A percentile compares a stretch with the other conserved stretches of the same genome.
These are phyloP conservation scores for Artibeus lituratus DNA, from an alignment of 2,797 vertebrate genomes.

Conservation along the genomic window DNA sequence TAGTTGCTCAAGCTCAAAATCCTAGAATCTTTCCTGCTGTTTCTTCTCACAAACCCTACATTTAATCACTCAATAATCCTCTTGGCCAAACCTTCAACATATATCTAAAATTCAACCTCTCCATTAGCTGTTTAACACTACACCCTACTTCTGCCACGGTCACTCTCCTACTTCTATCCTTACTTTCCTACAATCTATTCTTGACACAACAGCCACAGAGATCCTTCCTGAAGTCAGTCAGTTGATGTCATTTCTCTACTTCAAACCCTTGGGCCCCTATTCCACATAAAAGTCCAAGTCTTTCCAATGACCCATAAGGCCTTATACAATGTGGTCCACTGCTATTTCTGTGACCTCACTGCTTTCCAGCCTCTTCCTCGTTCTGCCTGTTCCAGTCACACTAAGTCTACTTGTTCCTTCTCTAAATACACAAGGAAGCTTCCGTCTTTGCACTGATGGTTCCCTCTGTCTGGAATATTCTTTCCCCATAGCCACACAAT, in stretches of 20 bases:
- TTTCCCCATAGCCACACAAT: neutral
- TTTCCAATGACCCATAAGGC: neutral
- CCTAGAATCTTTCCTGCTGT: neutral
- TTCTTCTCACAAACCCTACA: neutral
- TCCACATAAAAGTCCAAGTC: neutral
- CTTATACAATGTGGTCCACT: neutral
- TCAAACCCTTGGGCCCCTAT: neutral
- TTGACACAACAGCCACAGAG: neutral
- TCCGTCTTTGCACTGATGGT: neutral
- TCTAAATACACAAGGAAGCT: neutral
- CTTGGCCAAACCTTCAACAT: neutral
- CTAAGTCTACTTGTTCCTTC: neutral
- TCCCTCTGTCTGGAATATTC: neutral
- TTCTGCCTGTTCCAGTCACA: neutral
- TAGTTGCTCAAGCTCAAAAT: slow-evolving; percentile 13
- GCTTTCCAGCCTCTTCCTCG: neutral
- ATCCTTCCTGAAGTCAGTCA: neutral
- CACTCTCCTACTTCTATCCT: neutral
- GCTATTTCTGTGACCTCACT: neutral
- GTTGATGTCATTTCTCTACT: neutral
- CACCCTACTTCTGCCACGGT: neutral
- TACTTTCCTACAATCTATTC: neutral
- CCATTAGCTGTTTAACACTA: neutral
- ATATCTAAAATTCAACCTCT: neutral
- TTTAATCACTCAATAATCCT: neutral